A percentile compares a stretch with the other conserved stretches of the same genome.
Evolutionary conservation across 2,797 vertebrate genomes (phyloP).

Genomic region (Acanthurus tractus): DNA sequence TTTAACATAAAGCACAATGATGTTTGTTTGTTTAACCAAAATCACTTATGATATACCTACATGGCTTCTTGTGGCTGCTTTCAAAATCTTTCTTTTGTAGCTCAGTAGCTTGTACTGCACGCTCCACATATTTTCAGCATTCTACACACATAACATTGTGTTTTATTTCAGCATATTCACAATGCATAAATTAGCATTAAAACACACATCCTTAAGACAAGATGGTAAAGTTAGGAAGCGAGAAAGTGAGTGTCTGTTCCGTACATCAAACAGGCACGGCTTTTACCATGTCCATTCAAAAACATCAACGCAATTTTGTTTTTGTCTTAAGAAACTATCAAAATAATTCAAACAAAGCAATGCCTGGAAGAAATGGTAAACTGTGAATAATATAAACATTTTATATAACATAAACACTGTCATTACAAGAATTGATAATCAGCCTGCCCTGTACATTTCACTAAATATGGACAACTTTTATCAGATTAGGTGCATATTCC

Average conservation of each 20-base stretch:
- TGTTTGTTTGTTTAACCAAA: neutral
- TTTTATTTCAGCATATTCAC: slow-evolving; percentile 30
- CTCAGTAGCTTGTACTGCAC: neutral
- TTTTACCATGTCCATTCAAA: neutral
- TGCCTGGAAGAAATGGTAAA: neutral
- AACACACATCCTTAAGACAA: slow-evolving; percentile 19
- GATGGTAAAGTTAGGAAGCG: slow-evolving; percentile 4
- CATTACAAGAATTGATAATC: neutral
- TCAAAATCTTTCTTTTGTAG: neutral
- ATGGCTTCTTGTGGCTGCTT: neutral
- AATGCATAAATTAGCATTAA: slow-evolving; percentile 39
- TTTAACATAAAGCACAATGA: neutral
- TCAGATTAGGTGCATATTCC: neutral
- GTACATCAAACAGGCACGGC: neutral
- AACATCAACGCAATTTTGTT: neutral
- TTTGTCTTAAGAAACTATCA: neutral
- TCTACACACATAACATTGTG: slow-evolving; percentile 3
- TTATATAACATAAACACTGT: neutral
- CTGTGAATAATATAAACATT: neutral
- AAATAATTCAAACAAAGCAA: neutral
- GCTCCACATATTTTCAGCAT: neutral
- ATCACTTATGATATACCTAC: neutral
- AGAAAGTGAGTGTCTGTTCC: neutral
- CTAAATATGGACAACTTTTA: neutral
- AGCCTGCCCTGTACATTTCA: neutral